Base-by-base conservation (phyloP, 2,888 invertebrate genomes). In the Pollenia griseotomentosa region DNA sequence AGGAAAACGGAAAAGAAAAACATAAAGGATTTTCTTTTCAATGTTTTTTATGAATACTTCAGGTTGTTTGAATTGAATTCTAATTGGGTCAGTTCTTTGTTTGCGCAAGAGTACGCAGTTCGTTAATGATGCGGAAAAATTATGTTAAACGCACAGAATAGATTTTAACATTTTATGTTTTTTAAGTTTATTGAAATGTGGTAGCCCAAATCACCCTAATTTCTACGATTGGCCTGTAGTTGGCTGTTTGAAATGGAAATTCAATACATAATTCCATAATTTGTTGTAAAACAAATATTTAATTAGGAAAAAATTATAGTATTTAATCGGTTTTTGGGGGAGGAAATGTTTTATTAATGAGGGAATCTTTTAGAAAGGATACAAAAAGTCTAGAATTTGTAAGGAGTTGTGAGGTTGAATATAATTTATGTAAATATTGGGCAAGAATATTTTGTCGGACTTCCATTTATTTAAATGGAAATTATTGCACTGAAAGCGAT, bases 1-100 rank as follows among this genome's bases (percentile, higher is more conserved):
- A 79, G 10, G 40, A 55, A 19, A 42, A 33, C 0, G 11, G 9
- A 33, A 85, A 59, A 6, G 44, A 42, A 81, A 23, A 57, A 51
- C 23, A 61, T 23, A 78, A 85, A 78, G 81, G 73, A 85, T 73
- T 79, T 63, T 68, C 70, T 68, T 71, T 86, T 44, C 55, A 71
- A 48, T 66, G 66, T 63, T 79, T 33, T 33, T 33, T 23, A 23
- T 73, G 65, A 75, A 75, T 75, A 74, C 79, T 80, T 83, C 46
- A 59, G 75, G 65, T 80, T 80, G 59, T 77, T 83, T 75, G 59
- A 80, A 83, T 66, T 77, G 65, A 77, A 80, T 83, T 83, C 42
- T 81, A 87, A 87, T 87, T 87, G 87, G 87, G 87, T 87, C 84
- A 87, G 61, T 65, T 73, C n/a, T 73, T 57, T 53, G 19, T 4